Conservation (phyloP, 2,888 invertebrate species). For the Pomacea canaliculata region DNA sequence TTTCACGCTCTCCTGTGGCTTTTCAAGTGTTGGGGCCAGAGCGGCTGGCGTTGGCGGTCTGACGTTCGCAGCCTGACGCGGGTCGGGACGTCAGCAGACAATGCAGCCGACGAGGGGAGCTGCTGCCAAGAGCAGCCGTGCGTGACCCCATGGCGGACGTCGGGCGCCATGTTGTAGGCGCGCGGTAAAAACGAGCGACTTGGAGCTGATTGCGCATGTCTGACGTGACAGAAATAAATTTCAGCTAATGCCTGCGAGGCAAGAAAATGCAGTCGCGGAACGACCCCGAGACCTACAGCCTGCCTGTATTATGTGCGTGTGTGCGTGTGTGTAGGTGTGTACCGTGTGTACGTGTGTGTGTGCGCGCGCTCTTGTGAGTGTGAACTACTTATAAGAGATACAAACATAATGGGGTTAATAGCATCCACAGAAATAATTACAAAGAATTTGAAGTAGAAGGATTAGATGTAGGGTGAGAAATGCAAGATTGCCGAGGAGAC, state of each 20-base stretch:
- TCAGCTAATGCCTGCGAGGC: conserved; percentile 3
- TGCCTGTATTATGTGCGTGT: not conserved
- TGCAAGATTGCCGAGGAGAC: no score
- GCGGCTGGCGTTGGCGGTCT: not conserved
- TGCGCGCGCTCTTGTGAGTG: not conserved
- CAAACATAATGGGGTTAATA: no score
- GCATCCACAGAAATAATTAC: no score
- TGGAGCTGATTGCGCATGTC: conserved; percentile 25
- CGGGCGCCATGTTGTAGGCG: conserved; percentile 23
- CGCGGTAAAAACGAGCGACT: conserved; percentile 20
- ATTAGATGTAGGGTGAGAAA: no score
- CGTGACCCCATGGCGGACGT: conserved; percentile 16
- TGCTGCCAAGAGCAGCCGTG: conserved; percentile 14
- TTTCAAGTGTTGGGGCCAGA: not conserved
- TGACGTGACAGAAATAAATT: conserved; percentile 25
- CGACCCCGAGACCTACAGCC: not conserved
- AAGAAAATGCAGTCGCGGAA: not conserved
- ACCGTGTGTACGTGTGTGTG: not conserved
- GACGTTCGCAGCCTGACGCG: no score
- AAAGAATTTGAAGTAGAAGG: no score
- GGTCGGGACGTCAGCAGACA: not conserved
- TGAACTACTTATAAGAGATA: no score
- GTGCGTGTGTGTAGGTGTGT: not conserved
- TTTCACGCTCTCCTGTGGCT: no score
- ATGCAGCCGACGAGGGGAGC: not conserved